Percentiles rank a stretch among this genome's conserved stretches.
Conservation (phyloP, 2,113 vertebrate genomes). For the Malaclemys terrapin region DNA sequence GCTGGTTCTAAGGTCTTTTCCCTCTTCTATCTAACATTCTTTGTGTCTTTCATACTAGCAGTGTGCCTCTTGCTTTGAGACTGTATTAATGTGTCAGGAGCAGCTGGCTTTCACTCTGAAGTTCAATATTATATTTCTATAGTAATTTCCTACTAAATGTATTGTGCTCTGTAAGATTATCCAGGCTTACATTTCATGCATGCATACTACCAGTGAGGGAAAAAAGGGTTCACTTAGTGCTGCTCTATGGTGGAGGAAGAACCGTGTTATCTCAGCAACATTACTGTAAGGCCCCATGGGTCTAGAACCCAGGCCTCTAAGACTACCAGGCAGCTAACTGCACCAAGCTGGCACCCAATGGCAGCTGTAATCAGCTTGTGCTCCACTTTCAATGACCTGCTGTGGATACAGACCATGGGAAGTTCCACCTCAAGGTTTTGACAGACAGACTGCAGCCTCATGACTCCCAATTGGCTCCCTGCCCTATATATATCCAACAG, state of each 20-base stretch:
- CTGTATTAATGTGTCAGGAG: not conserved
- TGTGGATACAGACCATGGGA: not conserved
- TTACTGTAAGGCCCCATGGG: not conserved
- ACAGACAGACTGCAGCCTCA: not conserved
- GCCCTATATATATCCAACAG: not conserved
- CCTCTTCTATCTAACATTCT: not conserved
- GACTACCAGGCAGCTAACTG: not conserved
- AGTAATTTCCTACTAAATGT: not conserved
- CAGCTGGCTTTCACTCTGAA: not conserved
- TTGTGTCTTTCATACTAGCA: not conserved
- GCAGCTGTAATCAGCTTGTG: not conserved
- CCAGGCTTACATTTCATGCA: slow-evolving; percentile 32
- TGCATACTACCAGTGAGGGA: not conserved
- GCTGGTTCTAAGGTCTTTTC: not conserved
- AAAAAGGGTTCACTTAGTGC: not conserved
- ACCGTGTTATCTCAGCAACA: not conserved
- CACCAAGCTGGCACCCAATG: too few relatives aligned
- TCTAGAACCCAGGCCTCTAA: not conserved
- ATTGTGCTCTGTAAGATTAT: not conserved
- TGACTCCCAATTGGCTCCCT: not conserved
- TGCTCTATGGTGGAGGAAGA: not conserved
- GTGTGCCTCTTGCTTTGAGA: not conserved
- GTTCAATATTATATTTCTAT: not conserved
- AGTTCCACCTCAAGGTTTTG: not conserved
- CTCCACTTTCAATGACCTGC: not conserved